Evolutionary conservation across 1,140 invertebrate genomes (phyloP), one percentile per base, ranked within the genome.

Genomic region (Diorhabda carinulata): DNA sequence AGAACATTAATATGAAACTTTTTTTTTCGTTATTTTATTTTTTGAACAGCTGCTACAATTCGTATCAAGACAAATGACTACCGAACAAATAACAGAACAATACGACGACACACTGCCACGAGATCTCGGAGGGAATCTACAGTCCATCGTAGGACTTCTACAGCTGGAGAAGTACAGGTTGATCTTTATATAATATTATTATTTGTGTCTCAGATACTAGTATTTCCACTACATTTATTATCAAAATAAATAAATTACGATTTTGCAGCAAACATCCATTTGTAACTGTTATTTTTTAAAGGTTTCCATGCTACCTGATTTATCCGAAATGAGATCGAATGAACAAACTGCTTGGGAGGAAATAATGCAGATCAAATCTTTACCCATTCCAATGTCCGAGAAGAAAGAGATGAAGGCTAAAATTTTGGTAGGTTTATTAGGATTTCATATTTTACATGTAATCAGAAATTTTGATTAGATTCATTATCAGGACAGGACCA

Each of bases 281-380:
- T 52, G 47, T n/a, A 0, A 52, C 47, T 52, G 47, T 52, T 4
- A 3, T 52, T 52, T 8, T 52, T 52, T n/a, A 2, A 3, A 52
- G 47, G 47, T 90, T 3, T 87, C 91, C 1, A 90, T 91, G 87
- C 73, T 92, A 67, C 90, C 90, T 2, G 91, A 92, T 81, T 80
- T 92, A 4, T 92, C 90, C 9, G 90, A 92, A 80, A 74, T 74
- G 70, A 69, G 68, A 58, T 91, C 91, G 4, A 92, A 93, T 74
- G 92, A 94, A 80, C 89, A 92, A 78, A 86, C 89, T 6, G 91
- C 90, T 5, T 93, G 91, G 91, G 90, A 93, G 76, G 91, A 93
- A 82, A 92, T 94, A 52, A 92, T 91, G 88, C 88, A 91, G 76
- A 92, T 94, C 44, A 93, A 93, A 78, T 86, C 90, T 0, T 89